A percentile compares a stretch with the other conserved stretches of the same genome.
Conservation (phyloP, 1,140 invertebrate species). For the Nomia melanderi region DNA sequence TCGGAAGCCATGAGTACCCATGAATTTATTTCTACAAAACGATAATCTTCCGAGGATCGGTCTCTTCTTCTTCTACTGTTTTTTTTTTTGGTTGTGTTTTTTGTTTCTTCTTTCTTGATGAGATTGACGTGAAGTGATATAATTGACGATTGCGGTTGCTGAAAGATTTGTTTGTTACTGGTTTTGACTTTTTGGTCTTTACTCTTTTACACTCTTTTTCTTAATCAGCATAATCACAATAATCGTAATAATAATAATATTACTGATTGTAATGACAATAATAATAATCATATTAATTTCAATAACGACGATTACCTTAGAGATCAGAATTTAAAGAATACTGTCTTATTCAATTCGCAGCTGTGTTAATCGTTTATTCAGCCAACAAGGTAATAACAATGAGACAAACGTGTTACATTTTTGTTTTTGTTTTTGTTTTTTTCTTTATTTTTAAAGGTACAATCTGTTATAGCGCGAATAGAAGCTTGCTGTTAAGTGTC, state of each 20-base stretch:
- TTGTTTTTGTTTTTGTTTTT: background rate
- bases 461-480: no score
- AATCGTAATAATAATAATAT: slow-evolving; percentile 58
- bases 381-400: background rate
- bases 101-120: slow-evolving; percentile 77
- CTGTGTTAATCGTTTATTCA: background rate
- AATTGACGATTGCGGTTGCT: slow-evolving; percentile 79
- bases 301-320: background rate
- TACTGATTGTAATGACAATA: slow-evolving; percentile 56
- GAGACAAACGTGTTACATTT: background rate
- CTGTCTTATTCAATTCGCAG: slow-evolving; percentile 31
- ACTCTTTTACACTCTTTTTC: slow-evolving; percentile 75
- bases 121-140: slow-evolving; percentile 75
- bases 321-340: background rate
- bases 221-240: slow-evolving; percentile 74
- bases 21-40: slow-evolving; percentile 70
- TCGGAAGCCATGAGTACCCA: slow-evolving; percentile 77
- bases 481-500: background rate
- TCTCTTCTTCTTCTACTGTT: slow-evolving; percentile 60
- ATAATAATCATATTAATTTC: slow-evolving; percentile 4
- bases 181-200: slow-evolving; percentile 74
- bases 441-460: background rate
- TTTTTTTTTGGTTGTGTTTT: slow-evolving; percentile 79
- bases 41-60: slow-evolving; percentile 61
- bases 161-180: slow-evolving; percentile 79